Conservation (phyloP, 2,113 vertebrate species). For the Peromyscus maniculatus region DNA sequence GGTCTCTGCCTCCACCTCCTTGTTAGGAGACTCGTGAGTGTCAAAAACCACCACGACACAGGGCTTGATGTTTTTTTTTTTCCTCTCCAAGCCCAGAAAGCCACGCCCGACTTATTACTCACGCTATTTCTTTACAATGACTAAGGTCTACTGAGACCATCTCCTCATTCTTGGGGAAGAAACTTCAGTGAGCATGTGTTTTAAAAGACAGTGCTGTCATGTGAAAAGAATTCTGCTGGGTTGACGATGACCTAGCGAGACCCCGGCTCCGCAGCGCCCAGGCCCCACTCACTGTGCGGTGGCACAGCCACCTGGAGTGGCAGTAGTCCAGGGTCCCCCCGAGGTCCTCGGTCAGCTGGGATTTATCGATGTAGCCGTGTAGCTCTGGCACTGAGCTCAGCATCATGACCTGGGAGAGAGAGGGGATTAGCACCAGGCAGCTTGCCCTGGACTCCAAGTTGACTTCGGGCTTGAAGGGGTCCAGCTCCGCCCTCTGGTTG, state of each 20-base stretch:
- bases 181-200: conserved; percentile 63
- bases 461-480: too few species aligned
- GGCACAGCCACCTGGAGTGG: conserved; percentile 96
- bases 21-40: conserved; percentile 47
- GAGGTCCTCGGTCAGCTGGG: conserved; percentile 96
- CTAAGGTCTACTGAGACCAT: conserved; percentile 85
- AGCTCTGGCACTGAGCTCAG: conserved; percentile 97
- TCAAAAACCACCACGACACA: not conserved
- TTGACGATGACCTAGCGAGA: rapidly evolving
- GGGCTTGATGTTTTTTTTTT: not conserved
- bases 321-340: conserved; percentile 97
- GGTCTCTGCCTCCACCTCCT: conserved; percentile 50
- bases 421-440: not conserved
- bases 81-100: conserved; percentile 74
- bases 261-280: rapidly evolving
- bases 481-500: not conserved
- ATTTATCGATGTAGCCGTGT: conserved; percentile 95
- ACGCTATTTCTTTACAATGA: conserved; percentile 79
- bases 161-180: conserved; percentile 79
- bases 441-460: not conserved
- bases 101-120: conserved; percentile 84
- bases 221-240: not conserved
- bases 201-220: conserved; percentile 60
- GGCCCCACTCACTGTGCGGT: conserved; percentile 92
- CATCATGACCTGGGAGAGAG: conserved; percentile 94